phyloP scores from a whole-genome alignment of 2,113 vertebrate genomes.

The Rhodinocichla rosea region DNA sequence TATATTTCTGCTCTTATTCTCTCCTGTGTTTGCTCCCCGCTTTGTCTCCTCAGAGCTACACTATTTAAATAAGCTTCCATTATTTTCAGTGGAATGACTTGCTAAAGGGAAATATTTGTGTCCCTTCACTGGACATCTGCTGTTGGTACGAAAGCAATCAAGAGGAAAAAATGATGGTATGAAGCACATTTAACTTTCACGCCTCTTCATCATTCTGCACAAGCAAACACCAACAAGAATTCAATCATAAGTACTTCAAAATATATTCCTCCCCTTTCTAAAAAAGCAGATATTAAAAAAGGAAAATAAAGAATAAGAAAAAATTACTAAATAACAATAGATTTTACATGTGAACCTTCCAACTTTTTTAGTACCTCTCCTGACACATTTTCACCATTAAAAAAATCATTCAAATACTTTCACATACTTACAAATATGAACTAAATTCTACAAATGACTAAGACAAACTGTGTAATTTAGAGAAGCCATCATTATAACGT shows the following conservation, averaged over 20 bases:
- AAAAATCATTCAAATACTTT: neutral
- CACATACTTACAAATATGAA: neutral
- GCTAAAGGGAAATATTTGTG: slow-evolving; percentile 69
- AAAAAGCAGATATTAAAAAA: neutral
- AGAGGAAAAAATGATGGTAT: slow-evolving; percentile 58
- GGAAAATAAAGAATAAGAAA: neutral
- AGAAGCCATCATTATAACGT: neutral
- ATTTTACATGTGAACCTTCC: neutral
- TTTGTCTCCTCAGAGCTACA: slow-evolving; percentile 31
- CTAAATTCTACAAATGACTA: neutral
- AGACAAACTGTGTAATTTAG: neutral
- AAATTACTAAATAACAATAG: neutral
- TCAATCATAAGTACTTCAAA: slow-evolving; percentile 12
- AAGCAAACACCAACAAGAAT: slow-evolving; percentile 36
- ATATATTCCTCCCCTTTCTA: neutral
- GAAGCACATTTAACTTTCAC: slow-evolving; percentile 66
- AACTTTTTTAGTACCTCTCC: neutral
- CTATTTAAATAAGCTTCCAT: slow-evolving; percentile 58
- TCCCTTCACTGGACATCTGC: slow-evolving; percentile 69
- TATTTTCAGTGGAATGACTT: slow-evolving; percentile 73
- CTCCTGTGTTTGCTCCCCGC: neutral
- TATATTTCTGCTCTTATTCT: slow-evolving; percentile 53
- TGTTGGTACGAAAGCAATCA: slow-evolving; percentile 64
- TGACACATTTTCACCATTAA: neutral
- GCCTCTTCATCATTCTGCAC: slow-evolving; percentile 58